Conservation (phyloP, 2,888 invertebrate genomes). For the Monochamus alternatus region DNA sequence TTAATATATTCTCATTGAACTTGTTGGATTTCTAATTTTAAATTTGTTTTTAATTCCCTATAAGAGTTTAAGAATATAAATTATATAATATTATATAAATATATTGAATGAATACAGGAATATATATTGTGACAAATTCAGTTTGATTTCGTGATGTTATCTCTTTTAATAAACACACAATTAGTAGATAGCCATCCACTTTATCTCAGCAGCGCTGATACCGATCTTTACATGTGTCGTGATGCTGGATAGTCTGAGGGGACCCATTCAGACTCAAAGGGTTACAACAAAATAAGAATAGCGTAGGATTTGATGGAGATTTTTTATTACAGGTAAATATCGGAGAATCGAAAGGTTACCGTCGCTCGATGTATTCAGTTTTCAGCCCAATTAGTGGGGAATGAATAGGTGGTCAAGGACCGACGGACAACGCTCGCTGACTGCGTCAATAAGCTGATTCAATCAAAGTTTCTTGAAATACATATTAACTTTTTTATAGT, state of each 20-base stretch:
- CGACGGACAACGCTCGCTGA: constrained; percentile 15
- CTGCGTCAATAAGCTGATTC: background rate
- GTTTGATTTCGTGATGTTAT: constrained; percentile 19
- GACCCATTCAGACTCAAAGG: constrained; percentile 42
- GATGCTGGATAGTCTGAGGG: constrained; percentile 43
- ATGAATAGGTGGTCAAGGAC: constrained; percentile 3
- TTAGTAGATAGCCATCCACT: constrained; percentile 23
- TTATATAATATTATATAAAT: no score
- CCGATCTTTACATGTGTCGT: constrained; percentile 59
- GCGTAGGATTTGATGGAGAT: constrained; percentile 20
- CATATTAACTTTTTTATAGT: no score
- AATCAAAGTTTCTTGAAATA: no score
- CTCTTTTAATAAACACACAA: constrained; percentile 30
- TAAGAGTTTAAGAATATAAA: no score
- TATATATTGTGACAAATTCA: constrained; percentile 15
- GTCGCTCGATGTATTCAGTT: constrained; percentile 25
- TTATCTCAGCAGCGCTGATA: constrained; percentile 51
- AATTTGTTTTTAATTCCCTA: no score
- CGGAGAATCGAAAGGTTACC: constrained; percentile 20
- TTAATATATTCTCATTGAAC: no score
- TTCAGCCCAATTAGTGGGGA: constrained; percentile 27
- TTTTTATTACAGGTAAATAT: constrained; percentile 31
- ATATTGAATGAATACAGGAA: background rate
- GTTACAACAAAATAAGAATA: constrained; percentile 29
- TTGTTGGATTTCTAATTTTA: no score